Evolutionary conservation across 2,888 invertebrate species (phyloP).

Genomic region (Agrilus cyanescens): DNA sequence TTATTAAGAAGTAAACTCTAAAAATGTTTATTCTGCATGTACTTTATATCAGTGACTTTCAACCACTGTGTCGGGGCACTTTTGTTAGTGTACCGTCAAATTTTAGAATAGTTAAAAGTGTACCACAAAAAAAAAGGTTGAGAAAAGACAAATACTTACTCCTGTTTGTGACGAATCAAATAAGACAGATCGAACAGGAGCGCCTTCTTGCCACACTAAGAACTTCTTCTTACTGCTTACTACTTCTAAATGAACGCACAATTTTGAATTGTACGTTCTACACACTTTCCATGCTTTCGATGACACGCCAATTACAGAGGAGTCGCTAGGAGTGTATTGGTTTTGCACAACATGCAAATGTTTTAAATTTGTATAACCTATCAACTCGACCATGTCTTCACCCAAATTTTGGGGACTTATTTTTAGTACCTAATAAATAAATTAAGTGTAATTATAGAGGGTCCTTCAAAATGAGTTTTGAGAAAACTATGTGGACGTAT

Average conservation of each 20-base stretch:
- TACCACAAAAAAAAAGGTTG: too few relatives aligned
- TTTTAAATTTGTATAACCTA: conserved; percentile 50
- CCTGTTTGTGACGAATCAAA: conserved; percentile 51
- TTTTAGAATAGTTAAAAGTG: too few relatives aligned
- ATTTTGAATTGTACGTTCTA: conserved; percentile 43
- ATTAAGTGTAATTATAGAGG: background rate
- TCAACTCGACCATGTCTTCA: conserved; percentile 54
- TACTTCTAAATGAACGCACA: conserved; percentile 58
- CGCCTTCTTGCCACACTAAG: conserved; percentile 54
- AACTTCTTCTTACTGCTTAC: conserved; percentile 47
- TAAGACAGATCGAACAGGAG: conserved; percentile 54
- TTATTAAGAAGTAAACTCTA: too few relatives aligned
- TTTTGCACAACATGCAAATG: conserved; percentile 68
- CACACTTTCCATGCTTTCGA: conserved; percentile 37
- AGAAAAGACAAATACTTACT: conserved; percentile 33
- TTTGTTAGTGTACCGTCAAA: too few relatives aligned
- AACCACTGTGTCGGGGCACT: too few relatives aligned
- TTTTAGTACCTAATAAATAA: conserved; percentile 41
- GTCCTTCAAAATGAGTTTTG: too few relatives aligned
- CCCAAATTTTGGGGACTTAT: conserved; percentile 65
- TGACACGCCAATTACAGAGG: conserved; percentile 39
- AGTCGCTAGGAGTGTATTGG: conserved; percentile 48
- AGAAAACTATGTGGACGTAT: too few relatives aligned
- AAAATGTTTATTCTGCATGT: too few relatives aligned
- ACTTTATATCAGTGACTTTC: too few relatives aligned